phyloP scores from a whole-genome alignment of 2,888 invertebrate species.

The Nymphalis urticae region DNA sequence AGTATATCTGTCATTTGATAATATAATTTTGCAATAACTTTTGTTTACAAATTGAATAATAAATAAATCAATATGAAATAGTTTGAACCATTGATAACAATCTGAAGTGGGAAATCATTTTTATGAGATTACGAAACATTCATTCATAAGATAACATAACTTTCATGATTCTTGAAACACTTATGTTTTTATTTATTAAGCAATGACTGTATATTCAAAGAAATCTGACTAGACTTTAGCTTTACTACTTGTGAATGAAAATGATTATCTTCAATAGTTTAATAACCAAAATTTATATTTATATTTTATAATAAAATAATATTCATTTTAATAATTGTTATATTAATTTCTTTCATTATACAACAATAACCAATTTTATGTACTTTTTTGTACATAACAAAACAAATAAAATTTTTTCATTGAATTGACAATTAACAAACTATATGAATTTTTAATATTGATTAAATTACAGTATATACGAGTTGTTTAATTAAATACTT shows the following conservation, averaged over 20 bases:
- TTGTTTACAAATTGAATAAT: background rate
- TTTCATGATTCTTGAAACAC: slow-evolving; percentile 3
- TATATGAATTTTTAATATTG: too few species aligned
- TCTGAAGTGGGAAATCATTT: background rate
- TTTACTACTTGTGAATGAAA: too few species aligned
- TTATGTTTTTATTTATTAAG: slow-evolving; percentile 1
- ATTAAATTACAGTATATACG: background rate
- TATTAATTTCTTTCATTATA: too few species aligned
- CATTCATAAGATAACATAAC: slow-evolving; percentile 12
- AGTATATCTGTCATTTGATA: too few species aligned
- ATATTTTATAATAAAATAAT: too few species aligned
- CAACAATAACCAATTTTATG: too few species aligned
- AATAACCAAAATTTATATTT: too few species aligned
- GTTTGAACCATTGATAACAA: slow-evolving; percentile 3
- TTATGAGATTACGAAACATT: background rate
- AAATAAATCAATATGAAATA: background rate
- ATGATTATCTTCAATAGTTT: too few species aligned
- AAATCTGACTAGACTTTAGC: background rate
- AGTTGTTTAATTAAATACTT: background rate
- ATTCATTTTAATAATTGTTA: too few species aligned
- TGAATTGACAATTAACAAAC: too few species aligned
- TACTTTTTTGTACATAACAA: too few species aligned
- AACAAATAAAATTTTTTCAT: too few species aligned
- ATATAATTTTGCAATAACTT: background rate
- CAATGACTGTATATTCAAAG: background rate